A percentile compares a stretch with the other conserved stretches of the same genome.
phyloP scores from a whole-genome alignment of 2,113 vertebrate genomes.

The Ophthalmolycus amberensis region DNA sequence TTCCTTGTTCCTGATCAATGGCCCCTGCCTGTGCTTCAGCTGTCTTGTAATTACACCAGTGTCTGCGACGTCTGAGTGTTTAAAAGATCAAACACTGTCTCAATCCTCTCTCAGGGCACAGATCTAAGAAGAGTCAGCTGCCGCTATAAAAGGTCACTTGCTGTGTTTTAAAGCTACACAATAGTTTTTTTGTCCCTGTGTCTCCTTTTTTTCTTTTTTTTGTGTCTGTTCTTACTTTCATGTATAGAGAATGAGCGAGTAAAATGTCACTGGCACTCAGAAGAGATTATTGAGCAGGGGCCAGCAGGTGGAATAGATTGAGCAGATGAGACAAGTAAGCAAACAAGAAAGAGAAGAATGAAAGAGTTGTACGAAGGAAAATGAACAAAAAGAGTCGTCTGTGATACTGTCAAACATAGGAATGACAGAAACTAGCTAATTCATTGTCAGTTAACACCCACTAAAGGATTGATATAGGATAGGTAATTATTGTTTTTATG shows the following conservation, averaged over 20 bases:
- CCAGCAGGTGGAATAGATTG: conserved; percentile 45
- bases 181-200: conserved; percentile 30
- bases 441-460: not conserved
- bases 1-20: conserved; percentile 69
- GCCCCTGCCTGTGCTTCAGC: conserved; percentile 64
- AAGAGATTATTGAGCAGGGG: conserved; percentile 62
- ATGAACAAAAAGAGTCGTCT: not conserved
- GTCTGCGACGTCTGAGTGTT: conserved; percentile 69
- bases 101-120: conserved; percentile 56
- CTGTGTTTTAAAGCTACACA: conserved; percentile 62
- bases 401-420: not conserved
- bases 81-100: conserved; percentile 77
- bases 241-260: conserved; percentile 46
- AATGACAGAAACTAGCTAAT: not conserved
- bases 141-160: conserved; percentile 75
- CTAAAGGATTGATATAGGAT: not conserved
- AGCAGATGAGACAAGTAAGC: conserved; percentile 28
- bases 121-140: conserved; percentile 58
- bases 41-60: conserved; percentile 73
- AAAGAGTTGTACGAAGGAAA: not conserved
- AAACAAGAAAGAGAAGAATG: conserved; percentile 2
- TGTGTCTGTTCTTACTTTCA: conserved; percentile 51
- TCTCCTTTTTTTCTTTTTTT: conserved; percentile 18
- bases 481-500: not conserved
- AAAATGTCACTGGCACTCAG: conserved; percentile 69